Evolutionary conservation across 2,888 invertebrate species (phyloP).

Genomic region (Sphaerolaimus hirsutus): DNA sequence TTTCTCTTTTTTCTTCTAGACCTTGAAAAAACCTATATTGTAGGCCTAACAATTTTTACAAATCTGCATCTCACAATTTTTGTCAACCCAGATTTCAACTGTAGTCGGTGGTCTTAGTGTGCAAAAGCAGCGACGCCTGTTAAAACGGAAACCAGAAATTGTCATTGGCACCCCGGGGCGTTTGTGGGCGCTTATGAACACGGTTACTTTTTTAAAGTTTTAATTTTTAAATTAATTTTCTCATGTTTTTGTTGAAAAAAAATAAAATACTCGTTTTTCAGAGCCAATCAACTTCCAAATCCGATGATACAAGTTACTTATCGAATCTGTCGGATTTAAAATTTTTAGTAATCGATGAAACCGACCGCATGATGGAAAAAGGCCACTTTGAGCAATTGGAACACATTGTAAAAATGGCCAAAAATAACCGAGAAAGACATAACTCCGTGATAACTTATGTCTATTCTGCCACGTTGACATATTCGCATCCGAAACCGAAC

Average conservation of each 20-base stretch:
- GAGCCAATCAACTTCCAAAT: too few species aligned
- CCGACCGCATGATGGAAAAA: conserved; percentile 86
- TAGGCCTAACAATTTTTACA: too few species aligned
- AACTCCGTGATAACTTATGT: conserved; percentile 41
- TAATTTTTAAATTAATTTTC: not conserved
- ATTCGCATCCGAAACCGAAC: conserved; percentile 57
- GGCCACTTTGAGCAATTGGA: conserved; percentile 81
- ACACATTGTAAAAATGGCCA: conserved; percentile 36
- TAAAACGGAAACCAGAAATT: conserved; percentile 57
- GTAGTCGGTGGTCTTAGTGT: conserved; percentile 79
- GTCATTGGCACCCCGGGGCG: conserved; percentile 90
- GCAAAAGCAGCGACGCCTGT: conserved; percentile 69
- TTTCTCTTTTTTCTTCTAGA: too few species aligned
- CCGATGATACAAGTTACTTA: conserved; percentile 14
- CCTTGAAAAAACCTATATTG: too few species aligned
- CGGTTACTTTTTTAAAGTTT: conserved; percentile 28
- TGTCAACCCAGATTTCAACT: conserved; percentile 32
- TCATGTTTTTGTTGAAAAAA: not conserved
- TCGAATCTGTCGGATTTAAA: conserved; percentile 23
- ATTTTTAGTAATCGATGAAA: conserved; percentile 82
- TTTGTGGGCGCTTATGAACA: conserved; percentile 68
- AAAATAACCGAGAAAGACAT: not conserved
- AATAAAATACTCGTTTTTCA: too few species aligned
- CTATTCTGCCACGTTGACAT: conserved; percentile 81
- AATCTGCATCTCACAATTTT: too few species aligned